Base-by-base conservation (phyloP, 2,797 vertebrate genomes). In the Lycodopsis pacificus region DNA sequence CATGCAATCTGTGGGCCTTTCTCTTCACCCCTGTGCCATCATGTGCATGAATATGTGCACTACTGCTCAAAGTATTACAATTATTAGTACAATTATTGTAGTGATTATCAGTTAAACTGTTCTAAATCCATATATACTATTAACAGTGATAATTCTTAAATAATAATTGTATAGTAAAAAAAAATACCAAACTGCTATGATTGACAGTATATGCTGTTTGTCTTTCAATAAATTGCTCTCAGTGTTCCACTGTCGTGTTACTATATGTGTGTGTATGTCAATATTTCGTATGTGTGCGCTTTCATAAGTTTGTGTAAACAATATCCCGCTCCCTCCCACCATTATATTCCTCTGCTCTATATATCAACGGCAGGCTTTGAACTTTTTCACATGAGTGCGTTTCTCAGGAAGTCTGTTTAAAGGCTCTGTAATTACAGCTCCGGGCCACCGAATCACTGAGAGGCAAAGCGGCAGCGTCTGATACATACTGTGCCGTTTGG, bases 351-450 rank as follows among this genome's bases (percentile, higher is more conserved):
- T 30, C 72, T 30, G 42, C 73, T 65, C 71, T 56, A 56, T 34
- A 82, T 27, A 27, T 30, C 74, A 34, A 70, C 38, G 17, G 79
- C 83, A 77, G 67, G 57, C 86, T 93, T 93, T 92, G 88, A 94
- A 92, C 90, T 86, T 88, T 88, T 89, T 85, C 86, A 83, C 84
- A 79, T 30, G 46, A 91, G 73, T 83, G 82, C 77, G 69, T 88
- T 91, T 90, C 88, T 90, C 85, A 89, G 86, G 87, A 92, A 92
- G 91, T 82, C 84, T 83, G 66, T 90, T 93, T 89, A 85, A 90
- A 90, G 89, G 91, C 87, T 86, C 82, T 86, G 85, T 93, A 94
- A 93, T 94, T 92, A 91, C 88, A 89, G 93, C 93, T 90, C 44
- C 38, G 71, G 88, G 91, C 90, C 46, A 78, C 79, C 83, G 83